Base-by-base conservation (phyloP, 2,113 vertebrate species). In the Poecilia latipinna region DNA sequence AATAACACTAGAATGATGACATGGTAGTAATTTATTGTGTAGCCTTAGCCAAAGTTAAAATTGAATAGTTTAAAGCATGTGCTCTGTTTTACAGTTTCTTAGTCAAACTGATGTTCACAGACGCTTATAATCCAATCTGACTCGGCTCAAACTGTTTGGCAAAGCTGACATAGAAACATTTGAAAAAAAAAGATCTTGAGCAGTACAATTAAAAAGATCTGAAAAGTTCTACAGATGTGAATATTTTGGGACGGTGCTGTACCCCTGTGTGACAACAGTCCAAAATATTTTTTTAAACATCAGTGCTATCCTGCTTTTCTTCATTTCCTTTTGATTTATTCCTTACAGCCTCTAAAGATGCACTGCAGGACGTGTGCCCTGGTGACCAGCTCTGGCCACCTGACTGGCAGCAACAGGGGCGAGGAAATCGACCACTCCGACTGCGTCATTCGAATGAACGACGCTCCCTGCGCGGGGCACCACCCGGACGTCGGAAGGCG, bases 401-500 rank as follows among this genome's bases (percentile, higher is more conserved):
- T 97, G 19, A 94, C 94, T 35, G 93, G 90, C 12, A 94, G 95
- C 79, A 82, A 79, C 3, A 95, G 92, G 70, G 96, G 97, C 0
- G 65, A 88, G 71, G 94, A 93, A 51, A 97, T 98, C 0, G 96
- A 98, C 86, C 83, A 86, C 75, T 92, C 94, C 0, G 96, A 97
- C 75, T 98, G 97, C 0, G 95, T 98, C n/a, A 97, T 98, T 72
- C 95, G 97, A 19, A 98, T 97, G 96, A 98, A 98, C 0, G 96
- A 98, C 0, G 97, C 97, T 0, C 97, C 97, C 29, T 96, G 94
- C 0, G 80, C 90, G 0, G 93, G 94, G 8, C 95, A 95, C 0
- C 93, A 94, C 8, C 88, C 5, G 1, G 96, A 98, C 0, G 96
- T 98, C 0, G 97, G 97, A 22, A 93, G 83, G 48, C 96, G 93